A percentile compares a stretch with the other conserved stretches of the same genome.
phyloP scores from a whole-genome alignment of 2,797 vertebrate species.

The Stomatorhinus walkeri region DNA sequence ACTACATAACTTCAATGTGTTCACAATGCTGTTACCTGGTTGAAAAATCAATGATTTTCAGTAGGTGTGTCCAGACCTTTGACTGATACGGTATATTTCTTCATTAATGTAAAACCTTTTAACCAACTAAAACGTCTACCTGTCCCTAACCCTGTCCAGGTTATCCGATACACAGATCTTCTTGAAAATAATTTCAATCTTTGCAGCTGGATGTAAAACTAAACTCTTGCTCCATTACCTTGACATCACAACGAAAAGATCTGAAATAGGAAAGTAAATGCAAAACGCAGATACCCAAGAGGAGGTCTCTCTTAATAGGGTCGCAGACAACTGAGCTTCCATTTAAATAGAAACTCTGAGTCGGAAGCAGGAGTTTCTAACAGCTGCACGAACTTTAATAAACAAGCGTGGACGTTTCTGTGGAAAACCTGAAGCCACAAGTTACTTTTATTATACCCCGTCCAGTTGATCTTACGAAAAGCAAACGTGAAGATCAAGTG shows the following conservation, averaged over 20 bases:
- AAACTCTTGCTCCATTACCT: background rate
- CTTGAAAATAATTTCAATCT: background rate
- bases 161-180: background rate
- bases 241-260: background rate
- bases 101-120: background rate
- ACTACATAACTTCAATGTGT: background rate
- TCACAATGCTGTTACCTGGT: background rate
- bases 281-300: conserved; percentile 14
- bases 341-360: background rate
- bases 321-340: background rate
- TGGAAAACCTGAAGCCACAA: conserved; percentile 8
- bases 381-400: conserved; percentile 10
- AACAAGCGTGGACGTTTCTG: background rate
- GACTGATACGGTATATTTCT: background rate
- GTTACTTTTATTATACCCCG: background rate
- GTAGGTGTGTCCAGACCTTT: background rate
- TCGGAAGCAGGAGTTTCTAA: conserved; percentile 7
- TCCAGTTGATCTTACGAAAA: background rate
- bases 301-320: background rate
- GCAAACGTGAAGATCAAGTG: background rate
- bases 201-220: background rate
- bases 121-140: background rate
- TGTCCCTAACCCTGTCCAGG: background rate
- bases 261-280: background rate
- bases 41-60: background rate